Evolutionary conservation across 2,888 invertebrate species (phyloP).

Genomic region (Sisyra terminalis): DNA sequence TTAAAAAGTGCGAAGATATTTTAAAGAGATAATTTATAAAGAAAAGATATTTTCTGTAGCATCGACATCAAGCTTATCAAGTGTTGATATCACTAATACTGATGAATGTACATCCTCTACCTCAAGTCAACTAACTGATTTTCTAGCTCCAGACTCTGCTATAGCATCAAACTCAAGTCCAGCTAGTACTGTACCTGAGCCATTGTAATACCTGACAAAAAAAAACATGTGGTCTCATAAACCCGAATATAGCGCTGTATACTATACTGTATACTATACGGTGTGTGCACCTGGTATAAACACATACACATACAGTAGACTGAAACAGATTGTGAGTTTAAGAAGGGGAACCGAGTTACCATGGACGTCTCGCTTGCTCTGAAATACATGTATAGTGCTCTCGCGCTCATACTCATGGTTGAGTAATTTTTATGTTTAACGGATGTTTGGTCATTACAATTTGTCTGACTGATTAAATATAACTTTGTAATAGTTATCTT

Average conservation of each 20-base stretch:
- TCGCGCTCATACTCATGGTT: no score
- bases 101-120: conserved; percentile 9
- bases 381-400: no score
- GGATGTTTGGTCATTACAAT: no score
- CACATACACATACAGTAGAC: no score
- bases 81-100: conserved; percentile 10
- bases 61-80: conserved; percentile 11
- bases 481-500: no score
- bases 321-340: no score
- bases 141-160: conserved; percentile 7
- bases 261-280: no score
- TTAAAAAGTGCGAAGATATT: conserved; percentile 6
- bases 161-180: conserved; percentile 9
- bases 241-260: background rate
- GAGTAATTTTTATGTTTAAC: no score
- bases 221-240: background rate
- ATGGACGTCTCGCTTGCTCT: no score
- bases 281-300: no score
- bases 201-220: conserved; percentile 10
- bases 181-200: conserved; percentile 10
- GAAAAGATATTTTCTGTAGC: conserved; percentile 8
- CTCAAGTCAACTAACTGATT: conserved; percentile 10
- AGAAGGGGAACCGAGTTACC: no score
- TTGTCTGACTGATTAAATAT: no score
- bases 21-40: conserved; percentile 8